Evolutionary conservation across 2,888 invertebrate genomes (phyloP).

Genomic region (Carpatolechia fugitivella): DNA sequence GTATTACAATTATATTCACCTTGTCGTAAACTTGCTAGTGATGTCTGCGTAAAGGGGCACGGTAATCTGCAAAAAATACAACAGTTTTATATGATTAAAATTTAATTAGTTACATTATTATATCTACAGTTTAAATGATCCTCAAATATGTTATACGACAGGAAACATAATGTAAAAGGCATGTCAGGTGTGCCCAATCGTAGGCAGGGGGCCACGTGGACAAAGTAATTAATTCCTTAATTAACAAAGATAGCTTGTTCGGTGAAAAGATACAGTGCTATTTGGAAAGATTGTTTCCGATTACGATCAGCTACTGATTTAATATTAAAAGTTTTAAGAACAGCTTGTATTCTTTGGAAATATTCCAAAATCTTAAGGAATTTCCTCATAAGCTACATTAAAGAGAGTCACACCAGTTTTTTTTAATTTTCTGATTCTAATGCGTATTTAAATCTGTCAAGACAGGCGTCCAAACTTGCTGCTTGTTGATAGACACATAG

Average conservation of each 20-base stretch:
- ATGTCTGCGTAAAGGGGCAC: constrained; percentile 88
- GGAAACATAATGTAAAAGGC: constrained; percentile 25
- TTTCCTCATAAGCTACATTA: neutral
- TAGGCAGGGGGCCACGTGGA: constrained; percentile 25
- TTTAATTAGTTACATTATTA: neutral
- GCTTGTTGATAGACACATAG: neutral
- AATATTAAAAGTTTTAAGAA: neutral
- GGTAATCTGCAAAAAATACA: constrained; percentile 83
- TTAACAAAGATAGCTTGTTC: constrained; percentile 8
- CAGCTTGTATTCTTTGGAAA: neutral
- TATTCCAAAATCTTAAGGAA: neutral
- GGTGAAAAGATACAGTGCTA: neutral
- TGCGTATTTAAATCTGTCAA: neutral
- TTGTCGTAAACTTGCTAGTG: constrained; percentile 89
- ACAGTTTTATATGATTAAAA: constrained; percentile 2
- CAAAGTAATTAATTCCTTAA: constrained; percentile 11
- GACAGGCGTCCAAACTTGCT: neutral
- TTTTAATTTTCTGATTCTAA: neutral
- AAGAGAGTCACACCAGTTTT: no score
- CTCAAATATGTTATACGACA: neutral
- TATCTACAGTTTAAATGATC: neutral
- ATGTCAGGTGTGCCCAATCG: constrained; percentile 42
- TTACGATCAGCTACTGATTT: neutral
- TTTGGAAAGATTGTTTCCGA: neutral
- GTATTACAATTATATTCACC: constrained; percentile 70